Evolutionary conservation across 2,888 invertebrate genomes (phyloP), one percentile per base, ranked within the genome.

Genomic region (Lepidocyrtinus sp.): DNA sequence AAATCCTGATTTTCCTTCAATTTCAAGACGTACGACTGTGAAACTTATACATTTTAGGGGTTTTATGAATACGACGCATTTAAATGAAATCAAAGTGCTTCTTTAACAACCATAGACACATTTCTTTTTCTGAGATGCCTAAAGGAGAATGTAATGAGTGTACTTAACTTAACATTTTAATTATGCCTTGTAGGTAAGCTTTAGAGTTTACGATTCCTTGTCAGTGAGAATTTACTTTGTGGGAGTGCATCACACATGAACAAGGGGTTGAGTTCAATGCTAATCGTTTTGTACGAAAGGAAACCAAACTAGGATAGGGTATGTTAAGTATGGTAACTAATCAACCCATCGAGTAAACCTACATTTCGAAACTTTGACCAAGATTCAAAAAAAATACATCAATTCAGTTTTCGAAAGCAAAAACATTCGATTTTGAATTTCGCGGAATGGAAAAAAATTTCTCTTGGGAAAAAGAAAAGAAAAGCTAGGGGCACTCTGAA

Each of bases 211-310:
- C 36, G 50, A 12, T 50, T 50, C 50, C 50, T 2, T 50, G 36
- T 36, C 36, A 36, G 36, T 36, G 36, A 36, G 12, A 7, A 50
- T n/a, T 50, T 50, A 50, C 17, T 50, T 50, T 50, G 2, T 12
- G n/a, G 67, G 46, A 45, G 45, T 26, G 3, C 27, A 62, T 50
- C 50, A 50, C 50, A 50, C 36, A 12, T 12, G 68, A 72, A 63
- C 78, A 65, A 74, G 61, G 73, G 25, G 73, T 79, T 79, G 78
- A 79, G 78, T 79, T 73, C 73, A 73, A 79, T 79, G 68, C 78
- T 79, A 79, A 79, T 79, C 78, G 78, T 64, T 73, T 70, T 73
- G 78, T 79, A 79, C 68, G 78, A 79, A 78, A 78, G 27, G 12
- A 36, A 64, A 36, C 36, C 36, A 36, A 36, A 12, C 12, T 36